Evolutionary conservation across 2,113 vertebrate genomes (phyloP).

Genomic region (Gnathonemus longibarbis): DNA sequence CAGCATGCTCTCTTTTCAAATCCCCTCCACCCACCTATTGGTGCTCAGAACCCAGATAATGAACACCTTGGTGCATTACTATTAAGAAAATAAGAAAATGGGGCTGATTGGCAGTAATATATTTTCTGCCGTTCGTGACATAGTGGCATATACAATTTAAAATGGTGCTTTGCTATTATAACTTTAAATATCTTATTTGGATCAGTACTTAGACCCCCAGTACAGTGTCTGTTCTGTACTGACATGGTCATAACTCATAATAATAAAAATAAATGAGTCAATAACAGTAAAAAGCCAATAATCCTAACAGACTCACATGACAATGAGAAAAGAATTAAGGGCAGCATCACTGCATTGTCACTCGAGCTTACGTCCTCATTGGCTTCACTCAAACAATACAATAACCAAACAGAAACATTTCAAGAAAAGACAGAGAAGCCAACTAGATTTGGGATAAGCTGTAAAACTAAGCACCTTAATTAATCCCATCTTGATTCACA

Average conservation of each 20-base stretch:
- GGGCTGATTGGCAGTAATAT: not conserved
- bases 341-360: not conserved
- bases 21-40: not conserved
- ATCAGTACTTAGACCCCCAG: not conserved
- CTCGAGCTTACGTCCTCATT: not conserved
- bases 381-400: not conserved
- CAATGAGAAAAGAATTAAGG: not conserved
- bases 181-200: not conserved
- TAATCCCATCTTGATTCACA: not conserved
- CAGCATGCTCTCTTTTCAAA: not conserved
- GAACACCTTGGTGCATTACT: not conserved
- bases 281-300: not conserved
- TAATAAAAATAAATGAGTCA: not conserved
- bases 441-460: not conserved
- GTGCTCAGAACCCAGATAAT: not conserved
- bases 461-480: not conserved
- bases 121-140: not conserved
- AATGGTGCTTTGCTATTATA: not conserved
- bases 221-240: not conserved
- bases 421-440: not conserved
- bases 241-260: not conserved
- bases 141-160: not conserved
- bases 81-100: not conserved
- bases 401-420: not conserved
- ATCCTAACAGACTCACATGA: not conserved